phyloP scores from a whole-genome alignment of 92 coral and sea anemone genomes.

The Porites divaricata region DNA sequence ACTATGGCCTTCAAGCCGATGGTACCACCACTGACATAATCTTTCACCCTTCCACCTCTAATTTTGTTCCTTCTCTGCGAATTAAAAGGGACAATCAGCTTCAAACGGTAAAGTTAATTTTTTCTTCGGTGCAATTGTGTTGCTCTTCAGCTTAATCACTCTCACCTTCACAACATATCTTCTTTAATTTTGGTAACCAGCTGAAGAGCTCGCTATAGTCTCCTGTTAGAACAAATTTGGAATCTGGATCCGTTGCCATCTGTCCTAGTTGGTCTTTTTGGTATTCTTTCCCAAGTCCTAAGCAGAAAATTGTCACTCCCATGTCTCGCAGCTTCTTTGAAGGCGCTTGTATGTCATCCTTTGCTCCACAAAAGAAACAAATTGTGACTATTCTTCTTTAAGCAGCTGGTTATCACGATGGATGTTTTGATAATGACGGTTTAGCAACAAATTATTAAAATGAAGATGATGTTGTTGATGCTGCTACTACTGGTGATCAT shows the following conservation, averaged over 20 bases:
- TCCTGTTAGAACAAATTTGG: conserved; percentile 59
- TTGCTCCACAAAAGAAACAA: not conserved
- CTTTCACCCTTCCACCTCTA: too few relatives aligned
- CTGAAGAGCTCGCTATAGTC: conserved; percentile 46
- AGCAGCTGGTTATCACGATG: too few relatives aligned
- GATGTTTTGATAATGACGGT: too few relatives aligned
- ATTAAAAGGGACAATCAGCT: too few relatives aligned
- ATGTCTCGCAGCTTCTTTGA: conserved; percentile 54
- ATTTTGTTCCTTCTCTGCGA: too few relatives aligned
- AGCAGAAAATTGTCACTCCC: conserved; percentile 57
- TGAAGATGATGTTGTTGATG: too few relatives aligned
- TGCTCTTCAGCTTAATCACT: not conserved
- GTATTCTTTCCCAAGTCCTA: conserved; percentile 43
- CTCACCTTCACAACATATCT: conserved; percentile 55
- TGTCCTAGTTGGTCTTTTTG: conserved; percentile 42
- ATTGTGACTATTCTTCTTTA: too few relatives aligned
- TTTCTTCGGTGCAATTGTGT: not conserved
- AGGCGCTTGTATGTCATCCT: conserved; percentile 50
- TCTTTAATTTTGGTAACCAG: conserved; percentile 52
- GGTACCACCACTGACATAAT: too few relatives aligned
- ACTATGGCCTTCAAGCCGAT: too few relatives aligned
- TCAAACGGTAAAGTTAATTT: too few relatives aligned
- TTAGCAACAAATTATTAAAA: too few relatives aligned
- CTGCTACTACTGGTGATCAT: too few relatives aligned
- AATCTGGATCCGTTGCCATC: conserved; percentile 69